phyloP scores from a whole-genome alignment of 2,797 vertebrate species.

The Mionectes olivaceus region DNA sequence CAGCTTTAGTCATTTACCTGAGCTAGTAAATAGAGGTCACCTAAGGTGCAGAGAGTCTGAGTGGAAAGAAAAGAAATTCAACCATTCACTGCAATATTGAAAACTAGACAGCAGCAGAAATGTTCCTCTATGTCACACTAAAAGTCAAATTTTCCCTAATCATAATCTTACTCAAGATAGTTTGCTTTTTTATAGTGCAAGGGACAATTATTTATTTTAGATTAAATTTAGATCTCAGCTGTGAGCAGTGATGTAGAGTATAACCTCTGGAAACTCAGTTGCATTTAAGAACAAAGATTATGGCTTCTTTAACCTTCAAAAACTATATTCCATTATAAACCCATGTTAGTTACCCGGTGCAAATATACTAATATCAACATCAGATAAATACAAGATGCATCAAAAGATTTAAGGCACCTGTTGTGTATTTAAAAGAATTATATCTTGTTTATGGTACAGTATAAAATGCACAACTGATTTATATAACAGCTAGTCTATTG shows the following conservation, averaged over 20 bases:
- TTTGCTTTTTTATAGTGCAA: slow-evolving; percentile 36
- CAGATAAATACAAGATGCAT: slow-evolving; percentile 84
- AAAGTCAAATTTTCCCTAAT: slow-evolving; percentile 42
- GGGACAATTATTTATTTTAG: slow-evolving; percentile 48
- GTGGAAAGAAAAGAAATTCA: background rate
- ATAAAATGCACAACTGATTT: slow-evolving; percentile 93
- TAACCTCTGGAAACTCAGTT: slow-evolving; percentile 53
- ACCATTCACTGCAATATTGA: slow-evolving; percentile 9
- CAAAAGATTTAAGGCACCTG: slow-evolving; percentile 88
- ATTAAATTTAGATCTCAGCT: slow-evolving; percentile 39
- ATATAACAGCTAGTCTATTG: slow-evolving; percentile 84
- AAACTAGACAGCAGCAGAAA: slow-evolving; percentile 32
- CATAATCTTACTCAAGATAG: background rate
- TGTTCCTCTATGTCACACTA: slow-evolving; percentile 37
- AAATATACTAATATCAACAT: slow-evolving; percentile 74
- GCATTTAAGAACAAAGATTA: slow-evolving; percentile 42
- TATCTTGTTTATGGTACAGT: slow-evolving; percentile 92
- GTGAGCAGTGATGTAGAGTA: slow-evolving; percentile 33
- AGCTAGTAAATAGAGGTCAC: background rate
- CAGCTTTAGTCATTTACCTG: background rate
- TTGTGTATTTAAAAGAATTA: slow-evolving; percentile 91
- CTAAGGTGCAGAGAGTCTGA: background rate
- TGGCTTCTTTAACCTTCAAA: slow-evolving; percentile 71
- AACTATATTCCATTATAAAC: slow-evolving; percentile 49
- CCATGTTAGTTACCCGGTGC: slow-evolving; percentile 61